Evolutionary conservation across 2,888 invertebrate genomes (phyloP).

Genomic region (Meghimatium bilineatum): DNA sequence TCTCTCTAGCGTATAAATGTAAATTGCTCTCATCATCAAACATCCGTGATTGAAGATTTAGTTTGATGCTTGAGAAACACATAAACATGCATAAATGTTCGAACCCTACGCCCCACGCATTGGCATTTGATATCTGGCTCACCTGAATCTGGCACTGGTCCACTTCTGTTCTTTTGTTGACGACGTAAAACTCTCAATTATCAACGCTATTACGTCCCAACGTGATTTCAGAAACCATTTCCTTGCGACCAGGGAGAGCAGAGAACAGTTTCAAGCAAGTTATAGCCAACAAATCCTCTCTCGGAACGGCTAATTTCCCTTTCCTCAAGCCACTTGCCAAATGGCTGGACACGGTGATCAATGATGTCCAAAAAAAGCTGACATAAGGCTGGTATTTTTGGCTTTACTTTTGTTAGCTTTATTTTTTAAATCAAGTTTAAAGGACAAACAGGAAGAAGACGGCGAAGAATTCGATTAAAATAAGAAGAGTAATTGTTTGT

Average conservation of each 20-base stretch:
- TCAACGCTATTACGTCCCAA: background rate
- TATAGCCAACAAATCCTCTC: background rate
- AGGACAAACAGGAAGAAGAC: no score
- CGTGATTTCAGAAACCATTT: background rate
- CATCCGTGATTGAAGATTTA: no score
- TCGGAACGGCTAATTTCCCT: background rate
- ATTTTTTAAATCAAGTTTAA: no score
- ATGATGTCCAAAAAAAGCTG: background rate
- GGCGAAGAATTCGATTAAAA: no score
- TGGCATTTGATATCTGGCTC: background rate
- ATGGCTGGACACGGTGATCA: background rate
- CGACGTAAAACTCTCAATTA: background rate
- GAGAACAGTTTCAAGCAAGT: background rate
- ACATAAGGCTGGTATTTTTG: background rate
- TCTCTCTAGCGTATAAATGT: no score
- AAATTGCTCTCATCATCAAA: no score
- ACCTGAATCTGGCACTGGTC: background rate
- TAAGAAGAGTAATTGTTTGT: no score
- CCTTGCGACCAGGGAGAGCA: background rate
- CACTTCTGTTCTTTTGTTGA: background rate
- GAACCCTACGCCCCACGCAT: no score
- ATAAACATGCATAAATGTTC: no score
- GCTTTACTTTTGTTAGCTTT: background rate
- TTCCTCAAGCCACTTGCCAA: background rate
- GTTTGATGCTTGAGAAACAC: no score